Base-by-base conservation (phyloP, 2,797 vertebrate species). In the Poliocrania exsul region DNA sequence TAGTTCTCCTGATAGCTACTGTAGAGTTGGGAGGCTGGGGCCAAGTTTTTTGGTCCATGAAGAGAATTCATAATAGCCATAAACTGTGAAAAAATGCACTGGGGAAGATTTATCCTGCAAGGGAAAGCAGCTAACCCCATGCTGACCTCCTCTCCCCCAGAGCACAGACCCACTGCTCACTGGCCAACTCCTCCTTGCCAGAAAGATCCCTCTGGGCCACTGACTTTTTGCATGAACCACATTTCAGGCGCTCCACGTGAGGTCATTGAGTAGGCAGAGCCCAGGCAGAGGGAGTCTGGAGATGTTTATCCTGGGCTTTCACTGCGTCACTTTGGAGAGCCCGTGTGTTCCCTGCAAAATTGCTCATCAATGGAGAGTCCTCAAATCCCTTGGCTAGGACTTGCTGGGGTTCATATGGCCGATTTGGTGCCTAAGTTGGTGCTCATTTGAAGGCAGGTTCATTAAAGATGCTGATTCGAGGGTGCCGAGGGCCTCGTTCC, bases 101-200 rank as follows among this genome's bases (percentile, higher is more conserved):
- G 18, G 72, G 23, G 61, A 79, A 25, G 29, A 5, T 90, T 80
- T 49, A 24, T 65, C 42, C 54, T 53, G 7, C 16, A 11, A 50
- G 57, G 20, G 17, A 57, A 60, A 7, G 58, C 0, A 0, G 25
- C 58, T 93, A n/a, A 51, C 53, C 60, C 44, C 16, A 13, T 17
- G 35, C 40, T 71, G 89, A 66, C 73, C 88, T 72, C 38, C 38
- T 50, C 26, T 26, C 3, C 67, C 15, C 20, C 0, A 0, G 42
- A 81, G 56, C 47, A 28, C 6, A 8, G 69, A 56, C 73, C 61
- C 0, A 2, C 16, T 74, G n/a, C 74, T 83, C 21, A 0, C 57
- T 57, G 81, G 21, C 90, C 73, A 84, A 5, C 40, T 25, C 23
- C 62, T 92, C 10, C 58, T 61, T 46, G 86, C 91, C 92, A 81